These are phyloP conservation scores for Gasterosteus aculeatus DNA, from an alignment of 2,113 vertebrate species.

Conservation along the genomic window DNA sequence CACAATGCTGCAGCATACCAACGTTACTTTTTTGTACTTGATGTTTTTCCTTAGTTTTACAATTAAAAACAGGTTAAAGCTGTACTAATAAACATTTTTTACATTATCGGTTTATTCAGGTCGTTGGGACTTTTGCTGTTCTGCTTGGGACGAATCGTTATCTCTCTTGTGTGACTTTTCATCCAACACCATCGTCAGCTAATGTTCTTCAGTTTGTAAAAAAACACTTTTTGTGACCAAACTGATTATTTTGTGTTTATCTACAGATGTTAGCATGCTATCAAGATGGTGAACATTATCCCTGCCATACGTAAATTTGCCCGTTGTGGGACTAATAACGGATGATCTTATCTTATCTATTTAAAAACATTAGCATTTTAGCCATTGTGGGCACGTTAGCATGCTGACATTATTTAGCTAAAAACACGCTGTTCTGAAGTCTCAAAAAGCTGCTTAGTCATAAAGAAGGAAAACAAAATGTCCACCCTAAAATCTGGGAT, in stretches of 20 bases:
- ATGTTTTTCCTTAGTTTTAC: neutral
- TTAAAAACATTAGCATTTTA: neutral
- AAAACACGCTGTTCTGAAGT: neutral
- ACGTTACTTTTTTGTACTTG: no score
- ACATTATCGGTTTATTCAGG: no score
- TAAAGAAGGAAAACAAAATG: no score
- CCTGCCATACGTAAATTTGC: neutral
- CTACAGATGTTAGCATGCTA: neutral
- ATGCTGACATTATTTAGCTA: neutral
- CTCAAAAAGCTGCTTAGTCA: neutral
- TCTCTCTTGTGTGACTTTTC: neutral
- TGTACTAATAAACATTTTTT: no score
- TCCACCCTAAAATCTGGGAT: no score
- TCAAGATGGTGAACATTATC: neutral
- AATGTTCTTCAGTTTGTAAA: neutral
- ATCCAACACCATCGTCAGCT: neutral
- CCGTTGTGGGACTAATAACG: no score
- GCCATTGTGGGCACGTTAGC: neutral
- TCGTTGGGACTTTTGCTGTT: neutral
- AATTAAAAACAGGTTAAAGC: no score
- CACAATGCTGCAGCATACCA: neutral
- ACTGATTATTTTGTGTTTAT: neutral
- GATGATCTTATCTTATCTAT: no score
- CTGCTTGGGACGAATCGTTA: neutral
- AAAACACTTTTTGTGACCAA: neutral